A percentile compares a stretch with the other conserved stretches of the same genome.
phyloP scores from a whole-genome alignment of 2,113 vertebrate species.

The Rhegmatorhina hoffmannsi region DNA sequence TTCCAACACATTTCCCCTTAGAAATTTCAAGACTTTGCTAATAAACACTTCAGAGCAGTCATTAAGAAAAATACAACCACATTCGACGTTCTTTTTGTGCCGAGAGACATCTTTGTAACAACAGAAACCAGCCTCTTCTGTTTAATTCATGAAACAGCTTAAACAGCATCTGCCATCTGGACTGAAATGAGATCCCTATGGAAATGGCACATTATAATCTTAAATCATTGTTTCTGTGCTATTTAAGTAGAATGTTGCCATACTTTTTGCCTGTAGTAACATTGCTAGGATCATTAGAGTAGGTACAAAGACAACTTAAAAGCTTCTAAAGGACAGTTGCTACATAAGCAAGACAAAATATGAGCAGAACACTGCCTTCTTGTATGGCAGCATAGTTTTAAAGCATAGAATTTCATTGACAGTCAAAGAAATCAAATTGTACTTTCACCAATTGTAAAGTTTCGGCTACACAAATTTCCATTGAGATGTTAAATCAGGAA shows the following conservation, averaged over 20 bases:
- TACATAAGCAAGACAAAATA: background rate
- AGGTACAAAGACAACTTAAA: background rate
- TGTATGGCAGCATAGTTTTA: background rate
- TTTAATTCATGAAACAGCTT: constrained; percentile 43
- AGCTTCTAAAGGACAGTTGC: background rate
- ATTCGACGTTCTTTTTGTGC: background rate
- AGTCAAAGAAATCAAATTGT: background rate
- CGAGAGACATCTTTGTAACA: background rate
- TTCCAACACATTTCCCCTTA: background rate
- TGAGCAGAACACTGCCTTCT: background rate
- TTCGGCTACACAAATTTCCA: background rate
- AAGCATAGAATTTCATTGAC: background rate
- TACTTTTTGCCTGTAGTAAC: background rate
- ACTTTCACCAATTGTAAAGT: background rate
- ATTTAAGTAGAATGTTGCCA: background rate
- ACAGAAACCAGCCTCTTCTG: background rate
- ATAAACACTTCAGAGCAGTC: background rate
- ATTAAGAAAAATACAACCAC: background rate
- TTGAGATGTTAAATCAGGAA: background rate
- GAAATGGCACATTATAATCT: constrained; percentile 12
- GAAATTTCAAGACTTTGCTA: background rate
- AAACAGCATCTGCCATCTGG: constrained; percentile 46
- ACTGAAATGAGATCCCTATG: constrained; percentile 3
- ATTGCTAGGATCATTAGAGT: background rate
- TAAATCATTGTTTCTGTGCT: constrained; percentile 34